phyloP scores from a whole-genome alignment of 2,113 vertebrate species.

The Pholis gunnellus region DNA sequence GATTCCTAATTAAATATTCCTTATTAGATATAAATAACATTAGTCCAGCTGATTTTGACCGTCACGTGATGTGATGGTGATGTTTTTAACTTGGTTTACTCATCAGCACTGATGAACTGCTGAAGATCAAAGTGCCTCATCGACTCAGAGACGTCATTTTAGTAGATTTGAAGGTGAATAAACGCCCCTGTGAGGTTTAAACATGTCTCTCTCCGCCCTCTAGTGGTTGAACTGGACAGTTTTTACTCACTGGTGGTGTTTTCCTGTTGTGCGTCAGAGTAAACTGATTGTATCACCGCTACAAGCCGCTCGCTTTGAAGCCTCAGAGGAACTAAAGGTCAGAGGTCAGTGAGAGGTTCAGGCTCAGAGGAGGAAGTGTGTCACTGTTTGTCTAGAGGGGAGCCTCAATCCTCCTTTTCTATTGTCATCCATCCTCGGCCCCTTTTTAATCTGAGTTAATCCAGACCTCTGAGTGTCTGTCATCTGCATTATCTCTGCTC shows the following conservation, averaged over 20 bases:
- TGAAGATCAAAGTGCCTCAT: too few relatives aligned
- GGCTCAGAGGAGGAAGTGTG: constrained; percentile 24
- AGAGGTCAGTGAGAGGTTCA: constrained; percentile 8
- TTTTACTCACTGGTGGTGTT: background rate
- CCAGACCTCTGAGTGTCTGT: constrained; percentile 50
- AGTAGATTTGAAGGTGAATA: too few relatives aligned
- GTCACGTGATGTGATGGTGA: too few relatives aligned
- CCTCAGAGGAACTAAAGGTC: background rate
- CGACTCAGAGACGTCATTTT: too few relatives aligned
- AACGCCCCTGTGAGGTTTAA: too few relatives aligned
- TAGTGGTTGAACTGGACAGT: constrained; percentile 46
- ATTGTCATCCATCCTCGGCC: constrained; percentile 1
- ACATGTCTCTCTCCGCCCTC: constrained; percentile 56
- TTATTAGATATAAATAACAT: too few relatives aligned
- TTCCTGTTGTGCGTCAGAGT: background rate
- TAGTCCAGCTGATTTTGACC: too few relatives aligned
- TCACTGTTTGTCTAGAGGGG: background rate
- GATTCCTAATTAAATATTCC: too few relatives aligned
- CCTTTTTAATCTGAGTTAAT: constrained; percentile 64
- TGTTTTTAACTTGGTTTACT: too few relatives aligned
- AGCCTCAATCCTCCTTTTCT: constrained; percentile 12
- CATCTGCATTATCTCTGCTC: constrained; percentile 43
- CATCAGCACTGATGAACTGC: too few relatives aligned
- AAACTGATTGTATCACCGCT: background rate
- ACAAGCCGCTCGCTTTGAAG: background rate